Base-by-base conservation (phyloP, 2,888 invertebrate genomes). In the Nomada lathburiana region DNA sequence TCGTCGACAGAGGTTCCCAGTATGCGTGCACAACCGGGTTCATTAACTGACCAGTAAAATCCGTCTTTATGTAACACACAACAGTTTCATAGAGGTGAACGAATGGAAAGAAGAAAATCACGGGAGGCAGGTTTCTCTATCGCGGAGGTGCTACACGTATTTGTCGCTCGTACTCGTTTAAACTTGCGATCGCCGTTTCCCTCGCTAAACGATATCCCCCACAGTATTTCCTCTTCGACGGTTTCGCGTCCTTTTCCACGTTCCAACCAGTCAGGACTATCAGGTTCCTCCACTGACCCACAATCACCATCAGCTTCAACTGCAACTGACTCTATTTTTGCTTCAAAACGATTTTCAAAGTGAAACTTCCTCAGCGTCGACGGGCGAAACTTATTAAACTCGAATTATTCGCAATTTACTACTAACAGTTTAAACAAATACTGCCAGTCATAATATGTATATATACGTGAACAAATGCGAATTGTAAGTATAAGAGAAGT, bases 21-120 rank as follows among this genome's bases (percentile, higher is more conserved):
- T 76, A 67, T 76, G 74, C 73, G 74, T 75, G 81, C 64, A 82
- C 86, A 88, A 80, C 87, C 88, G 89, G 86, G 88, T 91, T 91
- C 89, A 89, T 90, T 90, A 90, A 91, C 91, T 89, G 87, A 75
- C 83, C 86, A 82, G 84, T 84, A 88, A 88, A 89, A 91, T 90
- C 85, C 88, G 86, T 84, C 86, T 90, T 92, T 92, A 92, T 90
- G 89, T 92, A 93, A 93, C 90, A 47, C 69, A 72, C 77, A 85
- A 78, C 85, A 67, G 78, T 71, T 76, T 81, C 47, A 52, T 59
- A 29, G 75, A 75, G 60, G 71, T 59, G 60, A 76, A 72, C 71
- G 79, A 69, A 69, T 75, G 65, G 65, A 68, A 79, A 55, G 50
- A 84, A 59, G 74, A 76, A 63, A 82, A 82, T 16, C 80, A 52